Evolutionary conservation across 2,888 invertebrate species (phyloP).

Genomic region (Melinaea menophilus): DNA sequence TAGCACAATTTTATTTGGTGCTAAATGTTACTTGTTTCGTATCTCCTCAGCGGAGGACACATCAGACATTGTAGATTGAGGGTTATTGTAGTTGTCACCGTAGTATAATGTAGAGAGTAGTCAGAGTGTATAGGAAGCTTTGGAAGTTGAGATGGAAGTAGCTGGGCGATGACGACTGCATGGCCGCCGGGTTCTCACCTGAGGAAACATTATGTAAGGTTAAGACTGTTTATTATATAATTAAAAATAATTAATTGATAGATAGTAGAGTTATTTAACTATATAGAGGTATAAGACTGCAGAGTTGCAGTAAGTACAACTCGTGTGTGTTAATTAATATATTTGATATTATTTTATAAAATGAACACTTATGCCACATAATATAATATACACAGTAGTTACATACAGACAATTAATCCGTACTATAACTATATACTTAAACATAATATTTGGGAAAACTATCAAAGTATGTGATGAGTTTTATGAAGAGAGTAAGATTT

Average conservation of each 20-base stretch:
- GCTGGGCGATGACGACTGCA: constrained; percentile 81
- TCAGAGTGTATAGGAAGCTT: constrained; percentile 48
- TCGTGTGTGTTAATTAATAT: too few relatives aligned
- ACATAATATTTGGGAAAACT: too few relatives aligned
- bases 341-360: too few relatives aligned
- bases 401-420: too few relatives aligned
- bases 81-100: constrained; percentile 60
- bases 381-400: too few relatives aligned
- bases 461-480: too few relatives aligned
- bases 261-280: neutral
- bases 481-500: too few relatives aligned
- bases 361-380: too few relatives aligned
- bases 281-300: too few relatives aligned
- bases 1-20: constrained; percentile 8
- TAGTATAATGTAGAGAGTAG: constrained; percentile 46
- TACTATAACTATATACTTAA: too few relatives aligned
- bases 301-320: too few relatives aligned
- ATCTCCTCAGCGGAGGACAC: neutral
- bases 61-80: constrained; percentile 6
- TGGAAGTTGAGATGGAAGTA: constrained; percentile 49
- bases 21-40: neutral
- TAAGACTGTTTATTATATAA: neutral
- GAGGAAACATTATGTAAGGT: constrained; percentile 46
- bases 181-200: constrained; percentile 90
- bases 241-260: neutral